A percentile compares a stretch with the other conserved stretches of the same genome.
Evolutionary conservation across 2,888 invertebrate species (phyloP).

Genomic region (Cheilosia vulpina): DNA sequence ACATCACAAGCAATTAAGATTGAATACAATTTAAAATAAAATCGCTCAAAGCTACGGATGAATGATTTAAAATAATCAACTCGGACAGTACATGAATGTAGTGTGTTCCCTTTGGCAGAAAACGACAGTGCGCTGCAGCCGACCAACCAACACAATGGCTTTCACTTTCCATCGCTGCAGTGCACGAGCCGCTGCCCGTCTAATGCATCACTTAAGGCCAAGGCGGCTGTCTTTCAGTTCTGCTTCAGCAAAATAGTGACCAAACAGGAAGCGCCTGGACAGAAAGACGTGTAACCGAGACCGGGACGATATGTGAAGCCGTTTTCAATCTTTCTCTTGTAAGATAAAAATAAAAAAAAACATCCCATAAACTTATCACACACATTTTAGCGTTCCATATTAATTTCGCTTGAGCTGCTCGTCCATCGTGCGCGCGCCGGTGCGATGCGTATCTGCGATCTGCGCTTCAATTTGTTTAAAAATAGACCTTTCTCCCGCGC

Average conservation of each 20-base stretch:
- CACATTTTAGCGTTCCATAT: slow-evolving; percentile 40
- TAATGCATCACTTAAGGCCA: slow-evolving; percentile 66
- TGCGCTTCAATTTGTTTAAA: slow-evolving; percentile 57
- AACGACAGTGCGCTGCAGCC: slow-evolving; percentile 34
- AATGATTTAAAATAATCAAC: slow-evolving; percentile 73
- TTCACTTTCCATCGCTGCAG: slow-evolving; percentile 65
- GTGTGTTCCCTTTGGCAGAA: slow-evolving; percentile 59
- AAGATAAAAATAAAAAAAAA: neutral
- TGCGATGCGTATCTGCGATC: slow-evolving; percentile 59
- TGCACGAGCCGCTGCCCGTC: slow-evolving; percentile 53
- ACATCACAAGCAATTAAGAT: slow-evolving; percentile 70
- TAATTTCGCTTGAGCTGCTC: slow-evolving; percentile 38
- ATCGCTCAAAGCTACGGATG: slow-evolving; percentile 73
- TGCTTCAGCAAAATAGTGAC: slow-evolving; percentile 41
- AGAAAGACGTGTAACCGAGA: slow-evolving; percentile 57
- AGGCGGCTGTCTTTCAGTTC: slow-evolving; percentile 39
- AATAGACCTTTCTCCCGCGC: slow-evolving; percentile 65
- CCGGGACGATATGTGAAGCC: slow-evolving; percentile 34
- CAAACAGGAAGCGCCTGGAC: slow-evolving; percentile 53
- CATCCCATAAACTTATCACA: slow-evolving; percentile 29
- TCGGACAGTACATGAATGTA: slow-evolving; percentile 31
- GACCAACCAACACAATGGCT: slow-evolving; percentile 52
- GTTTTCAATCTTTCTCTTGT: slow-evolving; percentile 38
- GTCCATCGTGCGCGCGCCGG: slow-evolving; percentile 62
- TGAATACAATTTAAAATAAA: slow-evolving; percentile 66